Conservation (phyloP, 1,140 invertebrate genomes). For the Pseudomyrmex concolor region DNA sequence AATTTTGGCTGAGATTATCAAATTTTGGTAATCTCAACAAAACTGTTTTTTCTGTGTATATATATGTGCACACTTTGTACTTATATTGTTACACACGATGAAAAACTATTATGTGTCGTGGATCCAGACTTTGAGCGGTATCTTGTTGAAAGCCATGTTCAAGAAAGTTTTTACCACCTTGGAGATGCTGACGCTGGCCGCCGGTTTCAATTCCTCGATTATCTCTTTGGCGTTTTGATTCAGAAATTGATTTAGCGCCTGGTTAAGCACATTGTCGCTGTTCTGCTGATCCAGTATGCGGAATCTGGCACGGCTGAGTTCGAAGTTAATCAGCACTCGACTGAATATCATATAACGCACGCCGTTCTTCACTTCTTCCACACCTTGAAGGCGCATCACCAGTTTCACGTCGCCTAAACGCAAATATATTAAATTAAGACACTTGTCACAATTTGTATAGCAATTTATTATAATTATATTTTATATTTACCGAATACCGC, state of each 20-base stretch:
- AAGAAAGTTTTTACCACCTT: constrained; percentile 92
- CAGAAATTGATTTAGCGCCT: constrained; percentile 93
- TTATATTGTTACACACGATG: not conserved
- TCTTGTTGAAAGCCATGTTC: constrained; percentile 90
- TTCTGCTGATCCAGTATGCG: constrained; percentile 90
- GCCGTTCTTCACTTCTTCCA: constrained; percentile 86
- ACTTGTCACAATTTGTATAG: not conserved
- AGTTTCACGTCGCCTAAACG: constrained; percentile 88
- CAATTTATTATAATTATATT: not conserved
- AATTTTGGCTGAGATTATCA: too few species aligned
- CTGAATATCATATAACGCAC: constrained; percentile 89
- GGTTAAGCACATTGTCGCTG: constrained; percentile 90
- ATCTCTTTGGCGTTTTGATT: constrained; percentile 94
- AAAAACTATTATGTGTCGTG: constrained; percentile 79
- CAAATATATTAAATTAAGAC: not conserved
- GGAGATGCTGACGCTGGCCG: constrained; percentile 89
- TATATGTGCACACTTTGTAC: not conserved
- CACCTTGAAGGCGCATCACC: constrained; percentile 89
- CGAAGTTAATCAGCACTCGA: constrained; percentile 89
- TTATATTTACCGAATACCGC: constrained; percentile 88
- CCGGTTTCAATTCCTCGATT: constrained; percentile 93
- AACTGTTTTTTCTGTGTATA: too few species aligned
- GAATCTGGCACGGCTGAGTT: constrained; percentile 89
- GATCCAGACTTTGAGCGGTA: constrained; percentile 92
- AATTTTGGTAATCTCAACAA: too few species aligned